These are phyloP conservation scores for Tolypeutes matacus DNA, from an alignment of 2,797 vertebrate species.

Conservation along the genomic window DNA sequence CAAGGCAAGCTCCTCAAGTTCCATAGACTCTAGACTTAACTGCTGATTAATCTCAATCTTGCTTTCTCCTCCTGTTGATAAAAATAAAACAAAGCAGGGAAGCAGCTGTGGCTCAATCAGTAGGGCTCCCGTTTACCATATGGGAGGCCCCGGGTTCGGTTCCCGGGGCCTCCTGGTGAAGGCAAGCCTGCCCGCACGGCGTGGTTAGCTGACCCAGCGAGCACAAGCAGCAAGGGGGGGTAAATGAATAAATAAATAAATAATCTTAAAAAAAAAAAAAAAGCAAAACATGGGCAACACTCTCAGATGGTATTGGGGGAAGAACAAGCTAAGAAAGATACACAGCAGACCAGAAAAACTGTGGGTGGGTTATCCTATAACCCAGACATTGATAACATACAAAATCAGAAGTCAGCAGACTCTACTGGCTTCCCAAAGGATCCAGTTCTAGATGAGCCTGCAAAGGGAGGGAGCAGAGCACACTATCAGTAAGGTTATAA, in stretches of 20 bases:
- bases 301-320: background rate
- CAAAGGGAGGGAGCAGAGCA: background rate
- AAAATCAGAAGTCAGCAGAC: background rate
- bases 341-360: background rate
- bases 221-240: no score
- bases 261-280: conserved; percentile 75
- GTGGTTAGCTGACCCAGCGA: no score
- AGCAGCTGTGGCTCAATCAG: no score
- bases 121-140: no score
- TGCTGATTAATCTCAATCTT: conserved; percentile 53
- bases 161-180: no score
- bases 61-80: conserved; percentile 66
- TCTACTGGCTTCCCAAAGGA: conserved; percentile 19
- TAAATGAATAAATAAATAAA: no score
- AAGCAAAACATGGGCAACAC: conserved; percentile 51
- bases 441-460: background rate
- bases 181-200: no score
- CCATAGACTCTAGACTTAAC: conserved; percentile 44
- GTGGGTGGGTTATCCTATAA: background rate
- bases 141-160: no score
- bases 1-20: conserved; percentile 29
- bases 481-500: background rate
- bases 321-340: conserved; percentile 49
- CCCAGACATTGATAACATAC: background rate
- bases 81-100: conserved; percentile 72